Base-by-base conservation (phyloP, 2,113 vertebrate genomes). In the Calidris pugnax region DNA sequence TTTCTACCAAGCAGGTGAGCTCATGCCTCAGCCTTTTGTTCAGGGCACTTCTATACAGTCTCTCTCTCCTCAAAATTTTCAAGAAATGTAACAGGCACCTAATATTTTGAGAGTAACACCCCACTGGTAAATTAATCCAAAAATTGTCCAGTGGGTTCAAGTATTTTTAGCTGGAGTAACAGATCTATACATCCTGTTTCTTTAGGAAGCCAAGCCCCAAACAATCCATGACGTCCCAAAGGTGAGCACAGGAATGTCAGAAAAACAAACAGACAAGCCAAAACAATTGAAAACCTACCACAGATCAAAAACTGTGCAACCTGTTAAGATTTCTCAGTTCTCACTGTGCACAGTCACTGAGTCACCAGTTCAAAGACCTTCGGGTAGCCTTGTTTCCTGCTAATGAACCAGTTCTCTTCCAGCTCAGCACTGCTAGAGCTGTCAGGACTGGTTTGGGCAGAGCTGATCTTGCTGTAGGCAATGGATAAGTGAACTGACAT, bases 381-480 rank as follows among this genome's bases (percentile, higher is more conserved):
- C 0, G 0, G 4, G 28, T 12, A 75, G 33, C 60, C 23, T 37
- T 7, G 2, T 27, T 12, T 55, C 21, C 78, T 45, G 9, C 11
- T 32, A 45, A 57, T 9, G 6, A 95, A 73, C 12, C 53, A 45
- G 8, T 48, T 89, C 35, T 85, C n/a, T 51, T 50, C 84, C 69
- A 67, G 74, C 53, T 75, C 39, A 87, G 73, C 27, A 37, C 47
- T 41, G 33, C 22, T 20, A 81, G 33, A 64, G 9, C 53, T 64
- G 48, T 60, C 89, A 82, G 77, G 28, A 66, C 33, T 27, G 26
- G 21, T 79, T 82, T 88, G 57, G 82, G 90, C 19, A 88, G 75
- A 79, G 48, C 43, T 75, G 90, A 64, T 90, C 51, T 62, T 68
- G 71, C 78, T 85, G 22, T 48, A 43, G 81, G 77, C 78, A 79